phyloP scores from a whole-genome alignment of 2,797 vertebrate genomes.

The Carapus acus region DNA sequence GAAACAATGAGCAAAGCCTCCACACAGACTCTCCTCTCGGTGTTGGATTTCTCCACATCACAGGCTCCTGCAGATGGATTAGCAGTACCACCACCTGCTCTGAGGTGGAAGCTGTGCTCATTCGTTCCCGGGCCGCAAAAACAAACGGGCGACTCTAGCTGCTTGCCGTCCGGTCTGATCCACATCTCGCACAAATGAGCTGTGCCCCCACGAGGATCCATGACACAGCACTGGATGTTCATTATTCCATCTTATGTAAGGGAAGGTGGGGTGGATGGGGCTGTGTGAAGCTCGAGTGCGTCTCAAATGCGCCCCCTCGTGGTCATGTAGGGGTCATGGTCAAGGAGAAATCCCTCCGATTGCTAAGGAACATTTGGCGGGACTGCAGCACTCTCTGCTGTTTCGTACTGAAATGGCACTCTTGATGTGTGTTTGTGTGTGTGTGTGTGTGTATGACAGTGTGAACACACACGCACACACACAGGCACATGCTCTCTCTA shows the following conservation, averaged over 20 bases:
- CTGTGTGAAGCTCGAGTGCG: constrained; percentile 1
- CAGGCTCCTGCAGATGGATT: constrained; percentile 13
- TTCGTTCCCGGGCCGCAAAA: constrained; percentile 22
- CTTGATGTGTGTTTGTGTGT: background rate
- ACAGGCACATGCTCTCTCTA: background rate
- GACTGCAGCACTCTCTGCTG: constrained; percentile 59
- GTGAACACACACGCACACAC: background rate
- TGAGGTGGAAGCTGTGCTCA: constrained; percentile 10
- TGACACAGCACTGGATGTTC: constrained; percentile 37
- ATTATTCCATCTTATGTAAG: constrained; percentile 38
- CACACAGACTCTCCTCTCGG: background rate
- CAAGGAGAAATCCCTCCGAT: background rate
- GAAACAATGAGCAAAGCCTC: too few species aligned
- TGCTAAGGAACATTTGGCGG: constrained; percentile 1
- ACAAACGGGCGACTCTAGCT: constrained; percentile 17
- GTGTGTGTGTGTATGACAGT: too few species aligned
- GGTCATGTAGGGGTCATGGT: constrained; percentile 15
- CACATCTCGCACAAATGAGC: constrained; percentile 35
- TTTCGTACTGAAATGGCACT: constrained; percentile 34
- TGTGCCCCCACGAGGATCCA: constrained; percentile 20
- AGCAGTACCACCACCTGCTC: constrained; percentile 17
- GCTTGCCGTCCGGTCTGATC: constrained; percentile 37
- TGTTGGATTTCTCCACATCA: constrained; percentile 8
- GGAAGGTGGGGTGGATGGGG: constrained; percentile 8
- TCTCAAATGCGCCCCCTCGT: constrained; percentile 48